phyloP scores from a whole-genome alignment of 92 coral and sea anemone species.

The Plumapathes pennacea region DNA sequence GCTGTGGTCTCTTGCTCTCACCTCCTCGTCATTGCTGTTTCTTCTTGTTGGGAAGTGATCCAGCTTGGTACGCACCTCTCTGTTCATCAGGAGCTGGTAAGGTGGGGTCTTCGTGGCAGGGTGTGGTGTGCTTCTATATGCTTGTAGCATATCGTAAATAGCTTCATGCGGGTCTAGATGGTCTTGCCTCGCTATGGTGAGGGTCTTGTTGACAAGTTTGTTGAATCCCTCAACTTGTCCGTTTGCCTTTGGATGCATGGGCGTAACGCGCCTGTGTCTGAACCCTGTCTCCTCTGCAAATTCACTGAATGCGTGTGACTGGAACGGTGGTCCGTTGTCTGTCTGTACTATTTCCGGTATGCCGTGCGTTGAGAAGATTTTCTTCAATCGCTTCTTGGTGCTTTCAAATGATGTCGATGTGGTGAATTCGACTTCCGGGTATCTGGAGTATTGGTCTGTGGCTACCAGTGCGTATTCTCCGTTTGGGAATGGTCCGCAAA shows the following conservation, averaged over 20 bases:
- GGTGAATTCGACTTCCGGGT: conserved; percentile 49
- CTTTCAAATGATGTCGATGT: conserved; percentile 18
- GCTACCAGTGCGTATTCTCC: conserved; percentile 38
- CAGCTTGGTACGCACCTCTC: conserved; percentile 36
- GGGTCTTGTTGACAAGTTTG: conserved; percentile 39
- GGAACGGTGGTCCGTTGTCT: conserved; percentile 57
- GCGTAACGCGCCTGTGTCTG: conserved; percentile 22
- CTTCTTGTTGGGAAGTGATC: conserved; percentile 30
- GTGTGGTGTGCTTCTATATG: conserved; percentile 51
- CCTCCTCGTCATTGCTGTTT: conserved; percentile 29
- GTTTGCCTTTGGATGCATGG: conserved; percentile 46
- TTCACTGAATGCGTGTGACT: conserved; percentile 23
- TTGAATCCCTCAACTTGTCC: conserved; percentile 55
- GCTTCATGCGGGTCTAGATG: conserved; percentile 23
- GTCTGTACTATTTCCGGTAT: conserved; percentile 31
- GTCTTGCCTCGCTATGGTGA: conserved; percentile 18
- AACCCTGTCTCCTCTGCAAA: conserved; percentile 38
- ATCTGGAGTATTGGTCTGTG: conserved; percentile 51
- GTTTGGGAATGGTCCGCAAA: conserved; percentile 56
- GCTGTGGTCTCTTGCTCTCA: conserved; percentile 21
- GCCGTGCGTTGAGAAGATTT: conserved; percentile 36
- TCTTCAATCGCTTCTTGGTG: conserved; percentile 18
- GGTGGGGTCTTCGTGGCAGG: conserved; percentile 47
- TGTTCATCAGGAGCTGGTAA: conserved; percentile 42
- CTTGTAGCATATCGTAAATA: conserved; percentile 48